A percentile compares a stretch with the other conserved stretches of the same genome.
phyloP scores from a whole-genome alignment of 2,888 invertebrate species.

The Acleris cristana region DNA sequence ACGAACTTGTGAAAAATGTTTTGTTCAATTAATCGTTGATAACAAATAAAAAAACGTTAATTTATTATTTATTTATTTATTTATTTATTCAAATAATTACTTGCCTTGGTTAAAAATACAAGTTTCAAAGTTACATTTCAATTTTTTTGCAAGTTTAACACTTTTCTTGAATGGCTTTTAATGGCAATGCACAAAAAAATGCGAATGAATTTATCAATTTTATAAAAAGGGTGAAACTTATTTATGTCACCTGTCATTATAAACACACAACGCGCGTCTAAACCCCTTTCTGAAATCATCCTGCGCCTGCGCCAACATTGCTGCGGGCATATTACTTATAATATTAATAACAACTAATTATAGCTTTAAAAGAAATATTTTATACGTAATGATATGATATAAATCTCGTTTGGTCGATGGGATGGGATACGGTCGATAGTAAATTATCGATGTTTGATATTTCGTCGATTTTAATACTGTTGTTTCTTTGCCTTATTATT shows the following conservation, averaged over 20 bases:
- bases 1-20: background rate
- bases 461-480: slow-evolving; percentile 44
- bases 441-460: slow-evolving; percentile 42
- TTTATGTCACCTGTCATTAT: slow-evolving; percentile 10
- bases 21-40: background rate
- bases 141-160: background rate
- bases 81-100: too few species aligned
- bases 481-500: slow-evolving; percentile 8
- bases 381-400: slow-evolving; percentile 82
- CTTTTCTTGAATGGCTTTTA: background rate
- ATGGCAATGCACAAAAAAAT: background rate
- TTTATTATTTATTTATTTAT: too few species aligned
- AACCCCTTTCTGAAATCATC: slow-evolving; percentile 38
- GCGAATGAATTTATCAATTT: slow-evolving; percentile 3
- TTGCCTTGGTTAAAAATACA: too few species aligned
- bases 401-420: slow-evolving; percentile 71
- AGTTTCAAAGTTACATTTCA: background rate
- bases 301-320: slow-evolving; percentile 53
- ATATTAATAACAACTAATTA: slow-evolving; percentile 84
- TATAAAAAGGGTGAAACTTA: slow-evolving; percentile 13
- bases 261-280: slow-evolving; percentile 17
- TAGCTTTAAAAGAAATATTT: slow-evolving; percentile 83
- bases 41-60: too few species aligned
- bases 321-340: slow-evolving; percentile 73
- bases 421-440: slow-evolving; percentile 52